Base-by-base conservation (phyloP, 2,113 vertebrate species). In the Odobenus rosmarus region DNA sequence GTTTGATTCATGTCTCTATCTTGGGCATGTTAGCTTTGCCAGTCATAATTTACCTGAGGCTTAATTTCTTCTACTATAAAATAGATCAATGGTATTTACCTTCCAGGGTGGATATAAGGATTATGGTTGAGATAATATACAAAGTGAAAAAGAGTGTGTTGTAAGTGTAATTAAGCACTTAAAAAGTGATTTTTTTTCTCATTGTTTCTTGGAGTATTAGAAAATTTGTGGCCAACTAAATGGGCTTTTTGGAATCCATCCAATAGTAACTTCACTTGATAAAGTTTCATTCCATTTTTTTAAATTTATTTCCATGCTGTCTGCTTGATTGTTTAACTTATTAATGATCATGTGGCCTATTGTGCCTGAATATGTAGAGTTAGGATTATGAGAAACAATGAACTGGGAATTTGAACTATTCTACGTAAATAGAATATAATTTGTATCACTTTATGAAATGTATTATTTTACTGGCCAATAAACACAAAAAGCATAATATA, bases 281-380 rank as follows among this genome's bases (percentile, higher is more conserved):
- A 13, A 95, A 71, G 1, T n/a, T 74, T 93, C 31, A n/a, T 74
- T 92, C 2, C 0, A 31, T 46, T 92, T 92, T 96, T 96, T 92
- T 53, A 85, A 85, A 94, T 85, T 64, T 61, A 89, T 55, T 74
- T 4, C 36, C 39, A 31, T 61, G 3, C 1, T 72, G 3, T 76
- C 24, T 96, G 26, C 18, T 39, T 59, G 11, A 36, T 26, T 85
- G 23, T 79, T 87, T 93, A 62, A 67, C 64, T 59, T 81, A 90
- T n/a, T 93, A 53, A 39, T 90, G 33, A 93, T 51, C 26, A 18
- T 49, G 62, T 51, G 46, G 31, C 14, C 9, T 55, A 28, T 7
- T 93, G n/a, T 90, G 21, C 31, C n/a, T 82, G 5, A 46, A 33
- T 49, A 61, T 31, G n/a, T 46, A 74, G n/a, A 76, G 7, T 33